A percentile compares a stretch with the other conserved stretches of the same genome.
phyloP scores from a whole-genome alignment of 2,888 invertebrate species.

The Gymnosoma rotundatum region DNA sequence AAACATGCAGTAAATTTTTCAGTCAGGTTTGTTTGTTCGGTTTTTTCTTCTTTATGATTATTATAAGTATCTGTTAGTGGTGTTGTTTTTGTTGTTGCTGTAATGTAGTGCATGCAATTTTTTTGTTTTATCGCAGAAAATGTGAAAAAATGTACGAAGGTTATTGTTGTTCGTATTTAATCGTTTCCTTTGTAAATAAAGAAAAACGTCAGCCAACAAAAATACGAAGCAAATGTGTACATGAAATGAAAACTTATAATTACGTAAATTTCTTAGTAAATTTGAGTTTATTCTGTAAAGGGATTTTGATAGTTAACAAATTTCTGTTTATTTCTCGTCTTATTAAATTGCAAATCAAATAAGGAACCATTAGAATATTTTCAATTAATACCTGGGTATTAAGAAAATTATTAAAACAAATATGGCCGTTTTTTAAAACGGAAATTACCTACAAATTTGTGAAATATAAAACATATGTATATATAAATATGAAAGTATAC shows the following conservation, averaged over 20 bases:
- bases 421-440: not conserved
- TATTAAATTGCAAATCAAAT: too few species aligned
- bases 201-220: constrained; percentile 20
- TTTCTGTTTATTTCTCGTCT: too few species aligned
- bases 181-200: constrained; percentile 64
- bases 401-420: not conserved
- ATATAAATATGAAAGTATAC: too few species aligned
- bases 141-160: constrained; percentile 47
- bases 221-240: constrained; percentile 1
- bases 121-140: constrained; percentile 61
- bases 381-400: too few species aligned
- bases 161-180: constrained; percentile 64
- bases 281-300: not conserved
- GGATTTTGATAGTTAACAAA: not conserved
- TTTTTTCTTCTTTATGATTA: constrained; percentile 24
- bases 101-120: constrained; percentile 44
- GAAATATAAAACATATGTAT: too few species aligned
- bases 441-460: not conserved
- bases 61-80: not conserved
- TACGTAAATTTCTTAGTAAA: constrained; percentile 25
- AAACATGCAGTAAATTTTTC: constrained; percentile 19
- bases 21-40: constrained; percentile 44
- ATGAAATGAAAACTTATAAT: constrained; percentile 30
- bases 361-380: too few species aligned
- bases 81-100: constrained; percentile 16